Conservation (phyloP, 2,888 invertebrate species). For the Xestia xanthographa region DNA sequence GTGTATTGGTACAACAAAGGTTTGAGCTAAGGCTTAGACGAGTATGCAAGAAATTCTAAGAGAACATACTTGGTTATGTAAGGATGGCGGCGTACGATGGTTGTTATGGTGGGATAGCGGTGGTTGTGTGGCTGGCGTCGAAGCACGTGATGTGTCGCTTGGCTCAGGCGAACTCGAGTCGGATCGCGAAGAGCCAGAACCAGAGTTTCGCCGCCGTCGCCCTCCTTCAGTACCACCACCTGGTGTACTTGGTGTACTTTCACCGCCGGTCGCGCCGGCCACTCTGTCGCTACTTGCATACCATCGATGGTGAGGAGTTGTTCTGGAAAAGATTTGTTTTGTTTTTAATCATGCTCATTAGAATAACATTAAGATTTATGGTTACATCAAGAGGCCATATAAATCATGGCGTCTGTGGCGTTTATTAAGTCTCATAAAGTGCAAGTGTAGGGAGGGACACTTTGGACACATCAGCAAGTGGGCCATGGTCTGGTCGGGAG, state of each 20-base stretch:
- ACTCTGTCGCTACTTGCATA: conserved; percentile 82
- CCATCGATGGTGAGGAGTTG: conserved; percentile 86
- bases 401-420: background rate
- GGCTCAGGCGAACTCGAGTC: conserved; percentile 91
- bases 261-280: conserved; percentile 71
- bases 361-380: background rate
- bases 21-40: conserved; percentile 1
- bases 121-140: conserved; percentile 89
- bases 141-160: conserved; percentile 91
- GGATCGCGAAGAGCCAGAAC: conserved; percentile 89
- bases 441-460: no score
- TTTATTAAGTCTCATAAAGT: background rate
- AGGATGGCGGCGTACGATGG: conserved; percentile 78
- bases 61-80: conserved; percentile 79
- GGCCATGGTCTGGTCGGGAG: no score
- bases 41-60: conserved; percentile 28
- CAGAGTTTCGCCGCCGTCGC: conserved; percentile 88
- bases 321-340: conserved; percentile 68
- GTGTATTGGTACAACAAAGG: background rate
- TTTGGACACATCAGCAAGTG: no score
- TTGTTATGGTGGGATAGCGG: conserved; percentile 78
- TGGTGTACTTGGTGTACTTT: conserved; percentile 84
- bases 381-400: background rate
- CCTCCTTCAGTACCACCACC: conserved; percentile 85
- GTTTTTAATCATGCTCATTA: conserved; percentile 2